Conservation (phyloP, 1,140 invertebrate species). For the Drosophila pandora region DNA sequence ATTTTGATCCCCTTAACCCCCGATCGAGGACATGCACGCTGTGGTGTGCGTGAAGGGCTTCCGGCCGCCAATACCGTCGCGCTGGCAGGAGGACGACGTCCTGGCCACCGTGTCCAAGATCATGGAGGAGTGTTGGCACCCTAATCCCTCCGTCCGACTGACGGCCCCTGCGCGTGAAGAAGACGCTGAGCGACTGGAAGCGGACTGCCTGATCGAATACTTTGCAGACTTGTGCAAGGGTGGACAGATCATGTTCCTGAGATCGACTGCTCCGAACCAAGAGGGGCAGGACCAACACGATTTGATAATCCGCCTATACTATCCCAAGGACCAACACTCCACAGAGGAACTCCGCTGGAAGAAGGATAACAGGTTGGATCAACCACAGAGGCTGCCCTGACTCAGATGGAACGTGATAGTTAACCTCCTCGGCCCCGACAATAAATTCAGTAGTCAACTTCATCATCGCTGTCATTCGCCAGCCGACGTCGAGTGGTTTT, state of each 20-base stretch:
- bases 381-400: neutral
- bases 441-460: conserved; percentile 67
- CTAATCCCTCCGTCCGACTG: conserved; percentile 93
- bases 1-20: conserved; percentile 84
- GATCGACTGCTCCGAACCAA: too few relatives aligned
- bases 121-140: conserved; percentile 97
- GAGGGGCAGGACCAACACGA: too few relatives aligned
- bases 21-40: conserved; percentile 96
- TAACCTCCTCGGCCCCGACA: conserved; percentile 17
- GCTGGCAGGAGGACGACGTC: conserved; percentile 90
- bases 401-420: conserved; percentile 25
- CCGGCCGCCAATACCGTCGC: conserved; percentile 90
- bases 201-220: conserved; percentile 66
- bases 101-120: conserved; percentile 90
- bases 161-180: conserved; percentile 96
- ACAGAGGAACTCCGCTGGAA: too few relatives aligned
- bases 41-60: conserved; percentile 92
- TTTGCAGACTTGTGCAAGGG: conserved; percentile 34
- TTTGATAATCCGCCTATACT: too few relatives aligned
- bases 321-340: too few relatives aligned
- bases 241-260: too few relatives aligned
- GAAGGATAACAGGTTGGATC: too few relatives aligned
- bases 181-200: conserved; percentile 90
- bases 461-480: conserved; percentile 42
- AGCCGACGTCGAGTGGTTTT: conserved; percentile 8